Base-by-base conservation (phyloP, 2,113 vertebrate species). In the Phoxinus phoxinus region DNA sequence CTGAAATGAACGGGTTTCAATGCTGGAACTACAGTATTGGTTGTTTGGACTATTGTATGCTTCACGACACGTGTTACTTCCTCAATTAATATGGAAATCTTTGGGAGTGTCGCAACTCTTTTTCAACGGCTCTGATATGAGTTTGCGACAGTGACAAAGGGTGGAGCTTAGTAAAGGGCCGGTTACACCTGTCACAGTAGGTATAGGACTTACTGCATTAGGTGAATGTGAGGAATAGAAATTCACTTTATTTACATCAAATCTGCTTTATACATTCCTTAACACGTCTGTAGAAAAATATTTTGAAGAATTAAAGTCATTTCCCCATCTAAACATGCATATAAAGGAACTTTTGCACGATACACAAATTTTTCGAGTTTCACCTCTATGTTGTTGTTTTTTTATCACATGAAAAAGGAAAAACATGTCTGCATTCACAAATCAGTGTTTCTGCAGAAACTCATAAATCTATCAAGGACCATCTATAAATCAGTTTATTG, bases 401-500 rank as follows among this genome's bases (percentile, higher is more conserved):
- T 41, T 41, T 41, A 41, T 41, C 3, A 73, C 25, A 81, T 7
- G 10, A 4, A 63, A 30, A 53, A 61, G 1, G 4, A 74, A 25
- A 71, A 61, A 73, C 6, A 63, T 13, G 51, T 41, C 23, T 61
- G 58, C 6, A 63, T 41, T 23, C 30, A 35, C 30, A 35, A 21
- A 37, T 69, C 30, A 1, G 19, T 9, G 35, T 30, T 59, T 65
- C 23, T 51, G 25, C 46, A 65, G n/a, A 80, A 69, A 71, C 32
- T 27, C 27, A 32, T 74, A 19, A 74, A 74, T 75, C n/a, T 81
- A 74, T 63, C 3, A 86, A 51, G 35, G 3, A n/a, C 3, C 21
- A 37, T 73, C 25, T 48, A 82, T 73, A 63, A 65, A 75, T 46
- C 27, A 53, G 74, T 56, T 44, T 51, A 63, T 86, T 56, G 44